A percentile compares a stretch with the other conserved stretches of the same genome.
Evolutionary conservation across 2,888 invertebrate species (phyloP).

Genomic region (Galeruca laticollis): DNA sequence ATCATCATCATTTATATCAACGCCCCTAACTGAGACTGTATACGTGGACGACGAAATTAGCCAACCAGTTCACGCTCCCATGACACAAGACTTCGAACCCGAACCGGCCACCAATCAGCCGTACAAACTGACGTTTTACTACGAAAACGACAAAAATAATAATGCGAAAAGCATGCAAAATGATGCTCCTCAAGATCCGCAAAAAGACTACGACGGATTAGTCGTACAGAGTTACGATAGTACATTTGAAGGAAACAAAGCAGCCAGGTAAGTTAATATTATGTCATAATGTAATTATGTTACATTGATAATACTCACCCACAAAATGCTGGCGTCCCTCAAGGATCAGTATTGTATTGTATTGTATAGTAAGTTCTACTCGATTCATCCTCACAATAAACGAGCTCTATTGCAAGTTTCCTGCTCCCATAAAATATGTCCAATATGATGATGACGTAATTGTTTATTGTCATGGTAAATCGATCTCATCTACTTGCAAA

Average conservation of each 20-base stretch:
- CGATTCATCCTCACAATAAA: no score
- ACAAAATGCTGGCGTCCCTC: no score
- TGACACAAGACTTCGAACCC: conserved; percentile 43
- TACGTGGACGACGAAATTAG: conserved; percentile 18
- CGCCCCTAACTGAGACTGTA: conserved; percentile 28
- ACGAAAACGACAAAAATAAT: conserved; percentile 57
- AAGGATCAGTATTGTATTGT: no score
- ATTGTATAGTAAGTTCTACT: no score
- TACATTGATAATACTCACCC: no score
- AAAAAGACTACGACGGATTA: conserved; percentile 58
- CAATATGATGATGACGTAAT: no score
- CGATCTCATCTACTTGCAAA: no score
- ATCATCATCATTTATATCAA: conserved; percentile 37
- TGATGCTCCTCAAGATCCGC: conserved; percentile 49
- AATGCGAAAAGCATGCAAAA: conserved; percentile 51
- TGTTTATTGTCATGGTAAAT: no score
- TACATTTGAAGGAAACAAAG: conserved; percentile 43
- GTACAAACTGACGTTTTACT: conserved; percentile 63
- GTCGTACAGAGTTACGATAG: conserved; percentile 62
- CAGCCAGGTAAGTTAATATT: conserved; percentile 43
- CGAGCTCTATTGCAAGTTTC: no score
- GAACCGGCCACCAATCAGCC: conserved; percentile 50
- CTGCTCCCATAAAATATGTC: no score
- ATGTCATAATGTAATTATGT: background rate
- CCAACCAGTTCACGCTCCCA: conserved; percentile 38